Evolutionary conservation across 2,888 invertebrate species (phyloP).

Genomic region (Pemphredon lugubris): DNA sequence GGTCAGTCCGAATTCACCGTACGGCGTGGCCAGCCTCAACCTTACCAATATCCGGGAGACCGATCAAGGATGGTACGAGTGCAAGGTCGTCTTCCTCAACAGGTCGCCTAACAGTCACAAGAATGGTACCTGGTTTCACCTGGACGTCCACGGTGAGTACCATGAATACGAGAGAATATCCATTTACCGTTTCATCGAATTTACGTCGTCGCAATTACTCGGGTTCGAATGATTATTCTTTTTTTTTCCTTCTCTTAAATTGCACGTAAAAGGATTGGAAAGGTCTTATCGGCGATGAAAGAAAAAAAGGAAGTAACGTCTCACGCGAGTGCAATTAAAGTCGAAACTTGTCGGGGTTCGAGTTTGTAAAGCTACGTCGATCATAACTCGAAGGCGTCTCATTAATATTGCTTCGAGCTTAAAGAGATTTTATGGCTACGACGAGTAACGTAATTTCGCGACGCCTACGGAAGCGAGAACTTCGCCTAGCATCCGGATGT

Average conservation of each 20-base stretch:
- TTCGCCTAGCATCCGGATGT: neutral
- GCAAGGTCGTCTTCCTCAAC: constrained; percentile 97
- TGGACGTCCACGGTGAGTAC: constrained; percentile 92
- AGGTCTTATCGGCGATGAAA: too few relatives aligned
- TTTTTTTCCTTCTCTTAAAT: neutral
- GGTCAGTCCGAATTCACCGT: constrained; percentile 93
- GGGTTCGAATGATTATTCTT: too few relatives aligned
- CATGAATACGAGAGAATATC: neutral
- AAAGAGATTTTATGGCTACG: constrained; percentile 55
- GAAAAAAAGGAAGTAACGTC: too few relatives aligned
- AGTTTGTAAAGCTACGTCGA: constrained; percentile 44
- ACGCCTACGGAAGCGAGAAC: constrained; percentile 23
- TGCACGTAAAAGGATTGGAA: too few relatives aligned
- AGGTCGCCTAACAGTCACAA: constrained; percentile 95
- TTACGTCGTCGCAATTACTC: too few relatives aligned
- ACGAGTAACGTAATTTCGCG: constrained; percentile 42
- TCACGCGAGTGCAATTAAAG: constrained; percentile 26
- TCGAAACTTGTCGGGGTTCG: constrained; percentile 31
- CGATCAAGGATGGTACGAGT: constrained; percentile 98
- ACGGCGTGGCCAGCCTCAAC: constrained; percentile 96
- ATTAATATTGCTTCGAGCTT: constrained; percentile 59
- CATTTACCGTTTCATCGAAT: neutral
- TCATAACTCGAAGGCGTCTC: constrained; percentile 39
- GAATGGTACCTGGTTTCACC: constrained; percentile 98
- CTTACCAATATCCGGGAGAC: constrained; percentile 95